Evolutionary conservation across 1,140 invertebrate genomes (phyloP).

Genomic region (Drosophila nigrodunni): DNA sequence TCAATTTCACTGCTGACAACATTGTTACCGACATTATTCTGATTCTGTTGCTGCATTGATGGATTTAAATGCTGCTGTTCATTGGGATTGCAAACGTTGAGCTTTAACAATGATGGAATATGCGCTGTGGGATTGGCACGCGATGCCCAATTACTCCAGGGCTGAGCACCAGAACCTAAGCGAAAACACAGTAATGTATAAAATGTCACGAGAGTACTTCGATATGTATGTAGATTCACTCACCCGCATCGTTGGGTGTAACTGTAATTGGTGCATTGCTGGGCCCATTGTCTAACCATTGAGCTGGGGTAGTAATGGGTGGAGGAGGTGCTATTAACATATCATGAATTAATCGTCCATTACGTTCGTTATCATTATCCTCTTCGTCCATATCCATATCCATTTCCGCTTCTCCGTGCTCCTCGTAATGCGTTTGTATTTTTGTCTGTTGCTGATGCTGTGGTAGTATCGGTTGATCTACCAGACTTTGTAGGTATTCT

Average conservation of each 20-base stretch:
- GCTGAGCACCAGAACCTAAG: conserved; percentile 8
- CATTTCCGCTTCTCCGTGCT: conserved; percentile 93
- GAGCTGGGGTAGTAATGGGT: conserved; percentile 57
- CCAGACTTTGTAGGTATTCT: conserved; percentile 42
- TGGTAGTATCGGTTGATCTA: conserved; percentile 11
- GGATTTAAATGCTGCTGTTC: conserved; percentile 37
- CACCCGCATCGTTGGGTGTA: conserved; percentile 37
- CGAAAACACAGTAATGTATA: not conserved
- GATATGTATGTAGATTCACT: conserved; percentile 1
- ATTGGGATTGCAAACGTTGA: conserved; percentile 81
- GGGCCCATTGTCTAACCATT: conserved; percentile 43
- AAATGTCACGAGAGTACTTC: not conserved
- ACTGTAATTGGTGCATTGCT: conserved; percentile 11
- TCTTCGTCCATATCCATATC: conserved; percentile 88
- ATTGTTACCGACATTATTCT: conserved; percentile 14
- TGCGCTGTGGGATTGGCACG: conserved; percentile 70
- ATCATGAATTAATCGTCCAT: conserved; percentile 16
- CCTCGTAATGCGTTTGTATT: conserved; percentile 68
- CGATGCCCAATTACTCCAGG: conserved; percentile 60
- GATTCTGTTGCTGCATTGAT: conserved; percentile 23
- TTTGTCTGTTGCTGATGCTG: conserved; percentile 12
- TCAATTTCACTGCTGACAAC: conserved; percentile 86
- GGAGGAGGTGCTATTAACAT: conserved; percentile 70
- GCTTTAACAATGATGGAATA: conserved; percentile 76
- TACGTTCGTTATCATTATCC: conserved; percentile 78